Evolutionary conservation across 1,140 invertebrate species (phyloP), one percentile per base, ranked within the genome.

Genomic region (Musca vetustissima): DNA sequence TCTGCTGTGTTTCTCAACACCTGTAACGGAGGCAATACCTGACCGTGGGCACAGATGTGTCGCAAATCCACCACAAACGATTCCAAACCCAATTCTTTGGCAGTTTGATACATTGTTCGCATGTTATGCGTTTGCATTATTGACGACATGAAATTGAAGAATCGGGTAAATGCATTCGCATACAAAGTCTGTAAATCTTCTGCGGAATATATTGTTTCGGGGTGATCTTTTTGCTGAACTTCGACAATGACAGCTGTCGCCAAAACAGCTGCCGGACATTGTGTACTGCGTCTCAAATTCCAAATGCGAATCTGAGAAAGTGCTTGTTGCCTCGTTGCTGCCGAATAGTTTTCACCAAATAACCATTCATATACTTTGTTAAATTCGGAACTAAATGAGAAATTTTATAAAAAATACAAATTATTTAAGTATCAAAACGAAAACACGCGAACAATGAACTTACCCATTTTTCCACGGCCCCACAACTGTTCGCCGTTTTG

Each of bases 61-160:
- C 81, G 61, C 11, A 83, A 66, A 65, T 83, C 81, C 0, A 83
- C 79, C 0, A 83, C 71, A 55, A 82, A 83, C 1, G 80, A 75
- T 19, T 75, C 71, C 11, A 83, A 61, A 0, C 76, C 76, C 32
- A 83, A 61, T 57, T 80, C 66, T n/a, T 64, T 67, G 7, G 81
- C 81, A 0, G 77, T 79, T 1, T 72, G 72, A 21, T 83, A 83
- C 81, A 83, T 83, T 57, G 77, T 79, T 25, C 50, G 69, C 74
- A 78, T 74, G 57, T 71, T 78, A 48, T 75, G 69, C 1, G 57
- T 69, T 55, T 81, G 78, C 52, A 79, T 80, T 1, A 79, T 83
- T 11, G 80, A 81, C 0, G 76, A 82, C 80, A 82, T 82, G 22
- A 79, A 82, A 64, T 82, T 82, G 48, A 79, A 76, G 64, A 82